A percentile compares a stretch with the other conserved stretches of the same genome.
phyloP scores from a whole-genome alignment of 2,113 vertebrate genomes.

The Butorides virescens region DNA sequence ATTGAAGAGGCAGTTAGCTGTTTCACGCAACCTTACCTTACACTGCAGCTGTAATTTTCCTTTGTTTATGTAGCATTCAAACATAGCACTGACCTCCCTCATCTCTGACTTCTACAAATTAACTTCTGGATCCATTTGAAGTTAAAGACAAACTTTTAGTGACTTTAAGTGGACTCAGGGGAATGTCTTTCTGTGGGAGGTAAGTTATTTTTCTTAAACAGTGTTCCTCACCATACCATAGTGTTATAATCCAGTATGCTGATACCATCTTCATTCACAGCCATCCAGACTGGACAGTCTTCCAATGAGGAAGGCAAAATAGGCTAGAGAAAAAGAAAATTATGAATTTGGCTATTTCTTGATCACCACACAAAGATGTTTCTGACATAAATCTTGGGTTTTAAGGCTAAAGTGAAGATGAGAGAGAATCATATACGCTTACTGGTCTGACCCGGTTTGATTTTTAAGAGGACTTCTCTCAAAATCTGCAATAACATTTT shows the following conservation, averaged over 20 bases:
- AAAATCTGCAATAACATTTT: not conserved
- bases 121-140: constrained; percentile 6
- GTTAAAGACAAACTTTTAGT: constrained; percentile 24
- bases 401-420: not conserved
- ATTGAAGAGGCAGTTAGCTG: not conserved
- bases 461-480: not conserved
- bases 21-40: not conserved
- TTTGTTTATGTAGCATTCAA: not conserved
- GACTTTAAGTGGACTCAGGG: not conserved
- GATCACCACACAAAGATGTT: not conserved
- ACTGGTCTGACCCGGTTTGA: not conserved
- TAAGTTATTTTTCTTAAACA: not conserved
- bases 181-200: not conserved
- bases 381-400: not conserved
- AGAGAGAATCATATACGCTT: not conserved
- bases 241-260: constrained; percentile 82
- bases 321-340: constrained; percentile 70
- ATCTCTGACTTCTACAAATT: constrained; percentile 22
- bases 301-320: constrained; percentile 76
- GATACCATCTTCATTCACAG: constrained; percentile 88
- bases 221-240: constrained; percentile 76
- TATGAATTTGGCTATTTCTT: not conserved
- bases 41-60: not conserved
- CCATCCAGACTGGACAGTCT: constrained; percentile 83
- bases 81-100: not conserved